These are phyloP conservation scores for Atta texana DNA, from an alignment of 1,140 invertebrate species.

Conservation along the genomic window DNA sequence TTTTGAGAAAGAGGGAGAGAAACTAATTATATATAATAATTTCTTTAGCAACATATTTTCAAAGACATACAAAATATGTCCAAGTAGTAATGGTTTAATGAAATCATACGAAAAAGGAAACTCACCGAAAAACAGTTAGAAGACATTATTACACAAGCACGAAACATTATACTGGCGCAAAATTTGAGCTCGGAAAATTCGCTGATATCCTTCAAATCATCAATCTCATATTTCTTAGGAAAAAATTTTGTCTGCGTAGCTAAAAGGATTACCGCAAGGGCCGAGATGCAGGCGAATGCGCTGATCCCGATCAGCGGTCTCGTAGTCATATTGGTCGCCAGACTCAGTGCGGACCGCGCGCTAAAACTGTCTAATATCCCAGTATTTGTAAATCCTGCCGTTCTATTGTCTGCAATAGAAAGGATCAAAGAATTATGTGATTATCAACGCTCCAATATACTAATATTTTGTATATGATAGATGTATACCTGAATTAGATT, in stretches of 20 bases:
- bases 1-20: not conserved
- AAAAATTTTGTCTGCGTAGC: constrained; percentile 85
- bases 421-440: constrained; percentile 3
- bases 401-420: constrained; percentile 80
- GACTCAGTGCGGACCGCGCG: constrained; percentile 80
- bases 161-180: constrained; percentile 87
- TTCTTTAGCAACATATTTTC: too few species aligned
- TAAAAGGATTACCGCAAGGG: constrained; percentile 79
- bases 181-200: constrained; percentile 84
- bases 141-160: constrained; percentile 88
- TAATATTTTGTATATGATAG: constrained; percentile 29
- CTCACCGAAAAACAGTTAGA: constrained; percentile 85
- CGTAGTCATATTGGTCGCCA: constrained; percentile 83
- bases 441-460: not conserved
- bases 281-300: constrained; percentile 83
- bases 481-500: constrained; percentile 80
- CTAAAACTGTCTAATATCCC: constrained; percentile 78
- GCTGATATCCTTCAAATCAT: constrained; percentile 80
- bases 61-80: too few species aligned
- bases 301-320: constrained; percentile 82
- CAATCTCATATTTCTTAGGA: constrained; percentile 80
- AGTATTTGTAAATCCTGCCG: constrained; percentile 82
- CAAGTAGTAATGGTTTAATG: not conserved
- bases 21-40: too few species aligned
- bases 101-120: not conserved